phyloP scores from a whole-genome alignment of 37 sponge, comb jelly and placozoan species.

The Spongilla lacustris region DNA sequence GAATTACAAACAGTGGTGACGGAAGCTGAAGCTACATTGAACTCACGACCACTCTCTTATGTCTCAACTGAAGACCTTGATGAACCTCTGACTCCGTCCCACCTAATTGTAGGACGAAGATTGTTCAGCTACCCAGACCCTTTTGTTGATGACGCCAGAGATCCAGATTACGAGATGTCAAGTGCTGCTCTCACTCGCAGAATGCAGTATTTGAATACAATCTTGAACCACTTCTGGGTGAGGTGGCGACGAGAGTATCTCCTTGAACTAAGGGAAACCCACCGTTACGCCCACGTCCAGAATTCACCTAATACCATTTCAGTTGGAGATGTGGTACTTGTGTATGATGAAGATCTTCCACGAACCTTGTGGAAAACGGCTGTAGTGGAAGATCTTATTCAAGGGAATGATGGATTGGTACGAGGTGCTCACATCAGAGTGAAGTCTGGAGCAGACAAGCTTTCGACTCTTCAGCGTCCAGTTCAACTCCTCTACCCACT shows the following conservation, averaged over 20 bases:
- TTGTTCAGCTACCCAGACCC: not conserved
- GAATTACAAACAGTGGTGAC: conserved; percentile 20
- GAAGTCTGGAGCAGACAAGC: not conserved
- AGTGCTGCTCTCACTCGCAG: not conserved
- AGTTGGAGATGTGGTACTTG: conserved; percentile 24
- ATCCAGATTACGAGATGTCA: not conserved
- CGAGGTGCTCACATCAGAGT: too few relatives aligned
- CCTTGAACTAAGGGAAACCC: conserved; percentile 7
- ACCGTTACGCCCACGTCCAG: not conserved
- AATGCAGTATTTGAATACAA: not conserved
- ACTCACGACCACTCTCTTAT: conserved; percentile 24
- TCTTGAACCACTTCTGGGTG: conserved; percentile 37
- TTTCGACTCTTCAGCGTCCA: not conserved
- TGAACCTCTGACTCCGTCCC: conserved; percentile 30
- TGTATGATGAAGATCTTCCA: not conserved
- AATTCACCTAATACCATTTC: not conserved
- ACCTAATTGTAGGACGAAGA: conserved; percentile 17
- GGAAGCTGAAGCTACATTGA: conserved; percentile 14
- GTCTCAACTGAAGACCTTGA: conserved; percentile 19
- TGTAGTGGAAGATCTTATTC: too few relatives aligned
- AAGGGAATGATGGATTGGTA: too few relatives aligned
- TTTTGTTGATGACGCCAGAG: not conserved
- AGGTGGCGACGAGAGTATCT: conserved; percentile 34
- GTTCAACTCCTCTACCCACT: conserved; percentile 26
- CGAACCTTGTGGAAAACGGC: not conserved